A percentile compares a stretch with the other conserved stretches of the same genome.
phyloP scores from a whole-genome alignment of 1,140 invertebrate genomes.

The Drosophila sproati region DNA sequence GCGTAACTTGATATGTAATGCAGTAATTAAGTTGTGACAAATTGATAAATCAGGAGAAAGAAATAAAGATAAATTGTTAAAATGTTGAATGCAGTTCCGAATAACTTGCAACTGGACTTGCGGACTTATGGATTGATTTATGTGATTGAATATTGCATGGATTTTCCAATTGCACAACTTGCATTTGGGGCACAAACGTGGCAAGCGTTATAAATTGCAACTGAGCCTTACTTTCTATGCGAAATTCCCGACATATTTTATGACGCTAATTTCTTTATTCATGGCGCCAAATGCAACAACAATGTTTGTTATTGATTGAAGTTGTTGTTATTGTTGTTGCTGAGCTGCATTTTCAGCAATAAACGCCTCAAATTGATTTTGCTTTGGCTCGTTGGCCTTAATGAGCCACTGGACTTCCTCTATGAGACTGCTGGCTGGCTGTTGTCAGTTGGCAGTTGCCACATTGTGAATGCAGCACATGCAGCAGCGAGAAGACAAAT shows the following conservation, averaged over 20 bases:
- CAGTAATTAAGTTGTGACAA: neutral
- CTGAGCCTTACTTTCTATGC: slow-evolving; percentile 38
- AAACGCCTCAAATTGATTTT: slow-evolving; percentile 50
- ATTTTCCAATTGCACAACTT: slow-evolving; percentile 39
- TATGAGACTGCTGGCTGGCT: neutral
- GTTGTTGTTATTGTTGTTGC: slow-evolving; percentile 20
- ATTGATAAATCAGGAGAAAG: neutral
- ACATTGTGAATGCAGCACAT: slow-evolving; percentile 73
- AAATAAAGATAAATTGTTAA: neutral
- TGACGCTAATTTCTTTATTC: slow-evolving; percentile 78
- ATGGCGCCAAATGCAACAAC: slow-evolving; percentile 34
- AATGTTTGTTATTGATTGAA: slow-evolving; percentile 5
- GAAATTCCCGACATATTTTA: slow-evolving; percentile 46
- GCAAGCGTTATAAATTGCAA: slow-evolving; percentile 42
- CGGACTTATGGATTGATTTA: slow-evolving; percentile 23
- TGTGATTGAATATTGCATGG: slow-evolving; percentile 44
- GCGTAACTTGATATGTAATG: too few relatives aligned
- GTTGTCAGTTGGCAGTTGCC: neutral
- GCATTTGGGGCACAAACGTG: slow-evolving; percentile 28
- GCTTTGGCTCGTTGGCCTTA: slow-evolving; percentile 26
- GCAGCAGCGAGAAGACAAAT: slow-evolving; percentile 68
- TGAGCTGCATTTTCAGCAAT: slow-evolving; percentile 41
- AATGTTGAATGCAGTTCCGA: neutral
- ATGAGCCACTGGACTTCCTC: slow-evolving; percentile 23
- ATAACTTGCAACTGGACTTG: neutral